Evolutionary conservation across 2,113 vertebrate genomes (phyloP).

Genomic region (Orthonyx spaldingii): DNA sequence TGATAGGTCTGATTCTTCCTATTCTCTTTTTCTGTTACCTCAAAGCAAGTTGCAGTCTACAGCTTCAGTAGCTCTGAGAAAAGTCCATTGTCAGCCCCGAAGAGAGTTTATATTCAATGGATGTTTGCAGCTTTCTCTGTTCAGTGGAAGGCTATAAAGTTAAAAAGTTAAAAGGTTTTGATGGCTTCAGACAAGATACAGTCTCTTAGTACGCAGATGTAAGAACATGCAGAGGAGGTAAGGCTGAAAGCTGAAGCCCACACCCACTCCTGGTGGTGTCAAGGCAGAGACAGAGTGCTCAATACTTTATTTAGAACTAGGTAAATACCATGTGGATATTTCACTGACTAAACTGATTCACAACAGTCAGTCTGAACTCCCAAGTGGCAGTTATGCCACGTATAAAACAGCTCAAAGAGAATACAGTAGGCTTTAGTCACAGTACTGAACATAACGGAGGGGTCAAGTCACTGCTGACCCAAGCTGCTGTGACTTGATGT

Average conservation of each 20-base stretch:
- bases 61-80: not conserved
- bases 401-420: not conserved
- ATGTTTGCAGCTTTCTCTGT: not conserved
- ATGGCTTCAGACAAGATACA: not conserved
- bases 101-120: not conserved
- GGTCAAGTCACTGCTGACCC: not conserved
- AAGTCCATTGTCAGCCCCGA: not conserved
- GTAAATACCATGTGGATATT: not conserved
- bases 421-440: not conserved
- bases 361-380: not conserved
- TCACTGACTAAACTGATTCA: not conserved
- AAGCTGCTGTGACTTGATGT: not conserved
- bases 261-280: not conserved
- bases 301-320: not conserved
- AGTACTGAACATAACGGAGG: not conserved
- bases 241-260: not conserved
- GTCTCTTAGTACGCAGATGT: not conserved
- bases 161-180: not conserved
- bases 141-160: not conserved
- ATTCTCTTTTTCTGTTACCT: not conserved
- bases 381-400: not conserved
- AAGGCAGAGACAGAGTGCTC: not conserved
- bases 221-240: not conserved
- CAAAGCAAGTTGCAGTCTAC: not conserved
- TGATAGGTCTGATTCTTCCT: not conserved